phyloP scores from a whole-genome alignment of 1,140 invertebrate genomes.

The Nephila pilipes region DNA sequence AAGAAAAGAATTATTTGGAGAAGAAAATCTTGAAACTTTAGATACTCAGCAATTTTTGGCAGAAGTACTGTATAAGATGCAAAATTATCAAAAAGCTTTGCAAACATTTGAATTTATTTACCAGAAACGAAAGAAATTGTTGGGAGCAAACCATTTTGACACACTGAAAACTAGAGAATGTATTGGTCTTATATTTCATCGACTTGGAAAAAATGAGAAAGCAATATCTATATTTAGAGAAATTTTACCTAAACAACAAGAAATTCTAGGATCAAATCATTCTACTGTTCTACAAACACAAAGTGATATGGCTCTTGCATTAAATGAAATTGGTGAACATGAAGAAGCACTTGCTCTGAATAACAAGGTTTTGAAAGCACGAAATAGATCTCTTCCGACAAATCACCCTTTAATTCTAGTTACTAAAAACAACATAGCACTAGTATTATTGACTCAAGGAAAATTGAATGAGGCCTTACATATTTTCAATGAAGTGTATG shows the following conservation, averaged over 20 bases:
- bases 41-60: slow-evolving; percentile 65
- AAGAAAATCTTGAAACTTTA: slow-evolving; percentile 72
- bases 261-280: slow-evolving; percentile 78
- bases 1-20: slow-evolving; percentile 70
- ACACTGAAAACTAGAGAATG: slow-evolving; percentile 77
- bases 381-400: neutral
- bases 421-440: slow-evolving; percentile 58
- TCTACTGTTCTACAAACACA: slow-evolving; percentile 76
- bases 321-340: slow-evolving; percentile 76
- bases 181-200: slow-evolving; percentile 78
- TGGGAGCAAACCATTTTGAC: slow-evolving; percentile 78
- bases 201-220: slow-evolving; percentile 78
- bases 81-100: slow-evolving; percentile 77
- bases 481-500: slow-evolving; percentile 78
- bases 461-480: slow-evolving; percentile 46
- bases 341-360: slow-evolving; percentile 78
- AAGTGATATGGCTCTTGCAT: slow-evolving; percentile 78
- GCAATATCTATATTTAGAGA: slow-evolving; percentile 78
- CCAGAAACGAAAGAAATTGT: slow-evolving; percentile 71
- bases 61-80: neutral
- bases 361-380: slow-evolving; percentile 33
- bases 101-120: slow-evolving; percentile 75
- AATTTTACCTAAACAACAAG: slow-evolving; percentile 77
- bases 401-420: slow-evolving; percentile 39
- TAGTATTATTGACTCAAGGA: neutral